phyloP scores from a whole-genome alignment of 1,140 invertebrate genomes.

The Penaeus chinensis region DNA sequence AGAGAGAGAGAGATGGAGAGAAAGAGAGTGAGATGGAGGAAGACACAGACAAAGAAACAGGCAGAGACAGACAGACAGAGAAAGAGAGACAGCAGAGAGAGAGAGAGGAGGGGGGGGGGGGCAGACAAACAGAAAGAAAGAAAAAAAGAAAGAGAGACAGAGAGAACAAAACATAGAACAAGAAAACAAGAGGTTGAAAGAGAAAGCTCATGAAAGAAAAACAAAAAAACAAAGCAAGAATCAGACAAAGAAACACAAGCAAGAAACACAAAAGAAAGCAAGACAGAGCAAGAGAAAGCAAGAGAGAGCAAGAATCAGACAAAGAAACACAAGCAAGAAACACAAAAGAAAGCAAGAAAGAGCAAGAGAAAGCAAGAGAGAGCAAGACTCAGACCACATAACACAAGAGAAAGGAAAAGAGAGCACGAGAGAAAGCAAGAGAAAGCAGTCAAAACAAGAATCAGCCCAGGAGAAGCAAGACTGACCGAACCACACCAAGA shows the following conservation, averaged over 20 bases:
- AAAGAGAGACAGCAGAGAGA: too few species aligned
- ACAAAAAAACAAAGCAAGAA: not conserved
- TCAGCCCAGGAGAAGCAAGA: not conserved
- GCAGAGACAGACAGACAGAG: too few species aligned
- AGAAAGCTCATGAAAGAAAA: too few species aligned
- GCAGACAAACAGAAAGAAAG: too few species aligned
- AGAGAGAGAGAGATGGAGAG: too few species aligned
- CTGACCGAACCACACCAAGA: not conserved
- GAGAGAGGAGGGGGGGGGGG: too few species aligned
- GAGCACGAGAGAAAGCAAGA: not conserved
- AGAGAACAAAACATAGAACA: too few species aligned
- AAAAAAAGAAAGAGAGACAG: too few species aligned
- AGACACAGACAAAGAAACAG: too few species aligned
- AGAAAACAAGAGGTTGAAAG: too few species aligned
- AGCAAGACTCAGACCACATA: not conserved
- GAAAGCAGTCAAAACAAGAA: not conserved
- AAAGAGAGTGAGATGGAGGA: too few species aligned
- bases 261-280: too few species aligned
- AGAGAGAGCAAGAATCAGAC: not conserved
- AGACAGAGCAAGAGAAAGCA: not conserved
- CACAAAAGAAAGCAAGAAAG: not conserved
- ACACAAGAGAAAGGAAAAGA: not conserved
- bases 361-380: not conserved
- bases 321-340: not conserved
- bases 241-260: not conserved